phyloP scores from a whole-genome alignment of 2,888 invertebrate species.

The Polydesmus complanatus region DNA sequence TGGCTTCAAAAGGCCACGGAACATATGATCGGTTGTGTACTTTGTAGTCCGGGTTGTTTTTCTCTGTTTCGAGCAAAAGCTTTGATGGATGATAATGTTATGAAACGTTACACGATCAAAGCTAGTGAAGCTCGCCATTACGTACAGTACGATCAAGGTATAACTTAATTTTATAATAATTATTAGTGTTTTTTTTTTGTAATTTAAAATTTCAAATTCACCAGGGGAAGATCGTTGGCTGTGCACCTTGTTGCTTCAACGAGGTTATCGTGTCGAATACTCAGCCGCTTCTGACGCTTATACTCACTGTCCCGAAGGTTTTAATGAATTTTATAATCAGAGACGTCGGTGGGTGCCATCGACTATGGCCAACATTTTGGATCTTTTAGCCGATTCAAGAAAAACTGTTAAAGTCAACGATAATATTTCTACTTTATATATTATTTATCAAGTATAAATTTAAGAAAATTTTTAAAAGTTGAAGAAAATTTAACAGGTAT shows the following conservation, averaged over 20 bases:
- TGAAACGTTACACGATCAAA: slow-evolving; percentile 81
- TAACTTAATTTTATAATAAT: not conserved
- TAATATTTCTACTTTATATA: slow-evolving; percentile 87
- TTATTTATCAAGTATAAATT: slow-evolving; percentile 64
- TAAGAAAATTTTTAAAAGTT: too few species aligned
- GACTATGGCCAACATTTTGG: slow-evolving; percentile 97
- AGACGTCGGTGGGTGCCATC: slow-evolving; percentile 97
- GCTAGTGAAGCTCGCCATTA: slow-evolving; percentile 92
- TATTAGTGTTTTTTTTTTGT: not conserved
- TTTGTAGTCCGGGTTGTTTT: slow-evolving; percentile 97
- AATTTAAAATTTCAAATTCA: too few species aligned
- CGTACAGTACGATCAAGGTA: slow-evolving; percentile 96
- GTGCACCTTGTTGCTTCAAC: slow-evolving; percentile 85
- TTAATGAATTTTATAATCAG: slow-evolving; percentile 97
- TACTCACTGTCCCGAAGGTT: slow-evolving; percentile 93
- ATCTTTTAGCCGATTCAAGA: slow-evolving; percentile 80
- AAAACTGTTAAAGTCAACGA: slow-evolving; percentile 91
- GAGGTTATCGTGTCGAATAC: slow-evolving; percentile 96
- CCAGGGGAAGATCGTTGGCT: slow-evolving; percentile 95
- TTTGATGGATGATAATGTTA: slow-evolving; percentile 97
- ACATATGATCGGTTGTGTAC: slow-evolving; percentile 98
- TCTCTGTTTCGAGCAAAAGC: slow-evolving; percentile 94
- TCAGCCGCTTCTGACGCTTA: slow-evolving; percentile 99
- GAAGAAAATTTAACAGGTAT: too few species aligned
- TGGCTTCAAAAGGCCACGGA: slow-evolving; percentile 99